Conservation (phyloP, 2,797 vertebrate species). For the Chrysocyon brachyurus region DNA sequence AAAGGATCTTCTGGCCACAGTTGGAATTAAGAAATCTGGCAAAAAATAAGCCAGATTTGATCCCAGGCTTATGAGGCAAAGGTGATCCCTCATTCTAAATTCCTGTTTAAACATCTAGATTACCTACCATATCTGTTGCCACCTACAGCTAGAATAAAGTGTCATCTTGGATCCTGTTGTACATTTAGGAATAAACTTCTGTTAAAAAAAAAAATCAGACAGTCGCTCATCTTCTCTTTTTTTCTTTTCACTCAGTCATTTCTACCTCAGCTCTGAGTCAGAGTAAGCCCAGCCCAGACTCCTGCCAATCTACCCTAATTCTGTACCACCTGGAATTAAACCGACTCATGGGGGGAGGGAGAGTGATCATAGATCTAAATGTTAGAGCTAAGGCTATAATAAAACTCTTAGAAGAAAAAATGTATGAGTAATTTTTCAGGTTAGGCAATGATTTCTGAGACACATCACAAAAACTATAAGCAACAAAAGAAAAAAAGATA, state of each 20-base stretch:
- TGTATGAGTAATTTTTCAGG: neutral
- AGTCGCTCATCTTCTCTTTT: neutral
- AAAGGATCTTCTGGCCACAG: neutral
- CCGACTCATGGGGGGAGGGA: neutral
- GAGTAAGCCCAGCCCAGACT: neutral
- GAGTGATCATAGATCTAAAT: conserved; percentile 17
- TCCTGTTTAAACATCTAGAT: neutral
- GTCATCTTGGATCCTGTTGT: neutral
- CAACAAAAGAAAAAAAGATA: conserved; percentile 42
- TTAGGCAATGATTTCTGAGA: conserved; percentile 25
- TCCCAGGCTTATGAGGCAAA: neutral
- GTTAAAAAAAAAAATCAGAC: neutral
- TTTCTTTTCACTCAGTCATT: neutral
- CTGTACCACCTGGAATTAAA: neutral
- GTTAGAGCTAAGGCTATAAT: neutral
- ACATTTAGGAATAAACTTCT: neutral
- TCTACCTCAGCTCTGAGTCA: neutral
- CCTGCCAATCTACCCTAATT: neutral
- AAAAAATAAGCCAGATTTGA: neutral
- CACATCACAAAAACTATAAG: neutral
- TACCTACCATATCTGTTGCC: neutral
- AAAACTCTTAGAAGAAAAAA: conserved; percentile 10
- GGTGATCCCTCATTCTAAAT: neutral
- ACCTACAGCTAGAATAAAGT: neutral
- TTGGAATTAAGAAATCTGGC: neutral